Percentiles rank a stretch among this genome's conserved stretches.
Evolutionary conservation across 2,888 invertebrate species (phyloP).

Genomic region (Gymnocheta viridis): DNA sequence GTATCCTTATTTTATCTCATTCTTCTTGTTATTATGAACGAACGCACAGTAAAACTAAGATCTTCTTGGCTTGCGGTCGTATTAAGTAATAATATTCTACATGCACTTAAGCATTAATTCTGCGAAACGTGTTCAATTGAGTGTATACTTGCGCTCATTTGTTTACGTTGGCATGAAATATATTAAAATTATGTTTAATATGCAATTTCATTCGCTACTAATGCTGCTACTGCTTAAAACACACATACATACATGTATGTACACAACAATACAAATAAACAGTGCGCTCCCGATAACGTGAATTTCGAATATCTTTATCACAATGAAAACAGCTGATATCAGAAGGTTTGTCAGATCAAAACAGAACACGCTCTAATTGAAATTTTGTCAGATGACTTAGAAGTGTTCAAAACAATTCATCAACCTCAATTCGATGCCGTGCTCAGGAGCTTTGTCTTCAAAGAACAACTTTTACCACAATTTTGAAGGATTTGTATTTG

Average conservation of each 20-base stretch:
- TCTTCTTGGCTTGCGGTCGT: background rate
- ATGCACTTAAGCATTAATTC: background rate
- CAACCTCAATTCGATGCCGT: too few species aligned
- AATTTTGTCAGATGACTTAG: too few species aligned
- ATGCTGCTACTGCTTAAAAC: background rate
- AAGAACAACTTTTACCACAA: too few species aligned
- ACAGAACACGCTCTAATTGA: too few species aligned
- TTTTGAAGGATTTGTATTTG: too few species aligned
- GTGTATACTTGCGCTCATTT: slow-evolving; percentile 16
- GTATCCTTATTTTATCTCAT: slow-evolving; percentile 38
- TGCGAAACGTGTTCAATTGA: background rate
- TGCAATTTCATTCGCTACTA: slow-evolving; percentile 16
- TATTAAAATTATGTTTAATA: slow-evolving; percentile 45
- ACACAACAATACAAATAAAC: background rate
- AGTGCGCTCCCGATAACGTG: background rate
- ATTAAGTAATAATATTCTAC: slow-evolving; percentile 40
- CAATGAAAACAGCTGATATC: too few species aligned
- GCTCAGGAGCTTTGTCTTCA: too few species aligned
- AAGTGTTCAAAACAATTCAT: too few species aligned
- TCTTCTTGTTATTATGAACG: background rate
- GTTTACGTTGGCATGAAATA: slow-evolving; percentile 19
- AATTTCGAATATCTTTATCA: too few species aligned
- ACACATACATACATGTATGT: background rate
- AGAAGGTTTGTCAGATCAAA: too few species aligned
- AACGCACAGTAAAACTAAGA: background rate